Base-by-base conservation (phyloP, 2,113 vertebrate genomes). In the Bufo gargarizans region DNA sequence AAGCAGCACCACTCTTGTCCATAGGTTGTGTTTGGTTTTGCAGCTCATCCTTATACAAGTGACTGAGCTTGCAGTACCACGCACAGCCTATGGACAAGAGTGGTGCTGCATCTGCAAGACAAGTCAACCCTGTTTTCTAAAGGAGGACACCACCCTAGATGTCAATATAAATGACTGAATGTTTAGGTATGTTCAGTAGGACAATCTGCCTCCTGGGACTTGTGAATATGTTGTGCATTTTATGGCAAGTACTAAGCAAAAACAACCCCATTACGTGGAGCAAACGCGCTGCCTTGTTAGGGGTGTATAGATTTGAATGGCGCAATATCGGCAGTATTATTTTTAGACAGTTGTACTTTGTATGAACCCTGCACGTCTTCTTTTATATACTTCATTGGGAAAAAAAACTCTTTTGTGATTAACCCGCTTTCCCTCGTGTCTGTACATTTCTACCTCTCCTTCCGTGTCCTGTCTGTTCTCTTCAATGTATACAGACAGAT, bases 321-420 rank as follows among this genome's bases (percentile, higher is more conserved):
- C 72, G 45, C 72, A 20, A 43, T 76, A 50, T 50, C 20, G 50
- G 72, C 72, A 76, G 20, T 17, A 76, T 76, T 76, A 76, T 76
- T 76, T 76, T 76, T 76, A 76, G 72, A 50, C 72, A 49, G 72
- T 20, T 76, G 72, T 76, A 76, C 72, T 76, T 50, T 76, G 72
- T 43, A 20, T 76, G 72, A 76, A 76, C 72, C 43, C 72, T 76
- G 20, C 72, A 76, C 72, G 20, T 76, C 72, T 16, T 8, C 47
- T 76, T 76, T 76, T 76, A 76, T 76, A 76, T 76, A 76, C 45
- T 76, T 50, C 72, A 76, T 50, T 50, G 72, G 72, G 33, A 33
- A 76, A 76, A 76, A 71, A 76, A 45, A 76, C 72, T 4, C 47
- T 74, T 43, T 49, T 50, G 16, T 76, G 72, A 76, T 76, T 76